Evolutionary conservation across 1,140 invertebrate species (phyloP), one percentile per base, ranked within the genome.

Genomic region (Plutomurus gul): DNA sequence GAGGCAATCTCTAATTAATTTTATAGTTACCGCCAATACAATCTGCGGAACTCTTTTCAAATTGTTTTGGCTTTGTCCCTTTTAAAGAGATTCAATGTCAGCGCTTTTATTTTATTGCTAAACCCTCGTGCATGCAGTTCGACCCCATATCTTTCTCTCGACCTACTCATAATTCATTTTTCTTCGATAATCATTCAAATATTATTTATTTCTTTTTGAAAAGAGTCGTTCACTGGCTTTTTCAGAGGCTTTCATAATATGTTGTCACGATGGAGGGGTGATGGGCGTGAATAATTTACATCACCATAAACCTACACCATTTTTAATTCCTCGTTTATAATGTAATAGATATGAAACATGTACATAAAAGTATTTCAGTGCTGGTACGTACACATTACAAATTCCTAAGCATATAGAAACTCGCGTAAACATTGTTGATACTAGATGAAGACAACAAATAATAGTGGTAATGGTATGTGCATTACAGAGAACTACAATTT

Each of bases 321-420:
- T 65, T 65, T 65, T 65, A 65, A 65, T 65, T 65, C 56, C 39
- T 65, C n/a, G n/a, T n/a, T n/a, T n/a, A n/a, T n/a, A n/a, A n/a
- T n/a, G n/a, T n/a, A n/a, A n/a, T n/a, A n/a, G n/a, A n/a, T n/a
- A n/a, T n/a, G n/a, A n/a, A n/a, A n/a, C n/a, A n/a, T n/a, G n/a
- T n/a, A n/a, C n/a, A n/a, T n/a, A n/a, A n/a, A n/a, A n/a, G n/a
- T n/a, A n/a, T n/a, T n/a, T n/a, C n/a, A n/a, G n/a, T n/a, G n/a
- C n/a, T n/a, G n/a, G n/a, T n/a, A n/a, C n/a, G n/a, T n/a, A n/a
- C n/a, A n/a, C n/a, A n/a, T n/a, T n/a, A n/a, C n/a, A n/a, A n/a
- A n/a, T n/a, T n/a, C n/a, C n/a, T n/a, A n/a, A n/a, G n/a, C n/a
- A n/a, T n/a, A n/a, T n/a, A n/a, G n/a, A n/a, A n/a, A n/a, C n/a